phyloP scores from a whole-genome alignment of 2,797 vertebrate species.

The Cyclura pinguis region DNA sequence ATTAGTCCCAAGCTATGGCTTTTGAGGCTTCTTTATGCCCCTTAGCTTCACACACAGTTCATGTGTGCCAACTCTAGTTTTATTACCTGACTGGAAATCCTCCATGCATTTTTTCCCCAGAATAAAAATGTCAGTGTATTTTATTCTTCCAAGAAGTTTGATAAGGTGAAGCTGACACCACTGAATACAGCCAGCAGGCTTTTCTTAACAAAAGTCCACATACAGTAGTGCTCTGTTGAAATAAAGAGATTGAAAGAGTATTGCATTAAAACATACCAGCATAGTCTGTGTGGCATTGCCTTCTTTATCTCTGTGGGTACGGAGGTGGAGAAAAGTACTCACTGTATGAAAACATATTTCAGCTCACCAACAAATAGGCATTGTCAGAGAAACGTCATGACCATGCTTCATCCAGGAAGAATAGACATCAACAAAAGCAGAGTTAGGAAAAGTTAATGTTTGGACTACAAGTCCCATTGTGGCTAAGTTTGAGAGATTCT shows the following conservation, averaged over 20 bases:
- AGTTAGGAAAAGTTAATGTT: not conserved
- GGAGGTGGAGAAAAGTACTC: not conserved
- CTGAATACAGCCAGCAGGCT: constrained; percentile 21
- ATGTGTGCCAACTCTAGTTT: constrained; percentile 15
- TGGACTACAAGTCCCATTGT: too few species aligned
- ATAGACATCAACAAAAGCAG: not conserved
- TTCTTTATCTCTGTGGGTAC: not conserved
- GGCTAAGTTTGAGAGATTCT: too few species aligned
- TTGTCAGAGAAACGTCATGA: not conserved
- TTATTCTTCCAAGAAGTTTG: constrained; percentile 42
- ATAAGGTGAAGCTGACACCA: not conserved
- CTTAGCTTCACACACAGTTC: not conserved
- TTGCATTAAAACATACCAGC: not conserved
- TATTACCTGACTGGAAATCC: constrained; percentile 15
- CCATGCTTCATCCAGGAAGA: not conserved
- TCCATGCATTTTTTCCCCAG: not conserved
- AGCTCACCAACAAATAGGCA: not conserved
- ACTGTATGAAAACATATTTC: not conserved
- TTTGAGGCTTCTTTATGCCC: constrained; percentile 17
- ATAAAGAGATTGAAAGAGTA: constrained; percentile 21
- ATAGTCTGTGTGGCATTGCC: not conserved
- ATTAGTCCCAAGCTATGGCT: not conserved
- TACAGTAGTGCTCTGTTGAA: not conserved
- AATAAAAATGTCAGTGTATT: constrained; percentile 30
- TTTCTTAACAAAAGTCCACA: constrained; percentile 23